These are phyloP conservation scores for Pyrochroa serraticornis DNA, from an alignment of 2,888 invertebrate genomes.

Conservation along the genomic window DNA sequence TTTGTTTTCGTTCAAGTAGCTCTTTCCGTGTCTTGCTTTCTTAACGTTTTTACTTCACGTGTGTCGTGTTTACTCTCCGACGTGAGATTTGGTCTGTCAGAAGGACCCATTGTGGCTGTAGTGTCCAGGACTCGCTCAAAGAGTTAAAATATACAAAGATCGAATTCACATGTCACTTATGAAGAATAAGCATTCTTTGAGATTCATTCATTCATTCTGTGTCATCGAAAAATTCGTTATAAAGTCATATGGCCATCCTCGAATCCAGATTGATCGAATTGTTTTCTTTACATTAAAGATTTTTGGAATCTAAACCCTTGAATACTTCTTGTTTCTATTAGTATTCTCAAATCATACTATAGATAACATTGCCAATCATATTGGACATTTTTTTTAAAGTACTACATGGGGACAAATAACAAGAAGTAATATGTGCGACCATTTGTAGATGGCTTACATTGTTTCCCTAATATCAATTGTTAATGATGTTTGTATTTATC, in stretches of 20 bases:
- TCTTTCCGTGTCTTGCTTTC: background rate
- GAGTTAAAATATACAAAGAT: conserved; percentile 17
- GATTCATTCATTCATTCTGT: conserved; percentile 17
- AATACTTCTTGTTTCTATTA: too few relatives aligned
- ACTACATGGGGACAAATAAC: too few relatives aligned
- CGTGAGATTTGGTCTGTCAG: conserved; percentile 4
- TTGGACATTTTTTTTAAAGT: too few relatives aligned
- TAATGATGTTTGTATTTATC: conserved; percentile 1
- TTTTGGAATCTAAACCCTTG: background rate
- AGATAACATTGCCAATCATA: too few relatives aligned
- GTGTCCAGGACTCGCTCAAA: conserved; percentile 4
- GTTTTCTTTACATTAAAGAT: conserved; percentile 22
- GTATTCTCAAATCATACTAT: too few relatives aligned
- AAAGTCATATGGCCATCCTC: conserved; percentile 9
- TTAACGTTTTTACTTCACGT: conserved; percentile 6
- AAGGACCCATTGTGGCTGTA: conserved; percentile 5
- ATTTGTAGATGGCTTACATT: too few relatives aligned
- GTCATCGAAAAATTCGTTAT: conserved; percentile 6
- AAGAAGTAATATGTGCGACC: too few relatives aligned
- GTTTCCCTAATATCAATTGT: too few relatives aligned
- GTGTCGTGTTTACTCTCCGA: conserved; percentile 10
- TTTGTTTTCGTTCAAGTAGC: too few relatives aligned
- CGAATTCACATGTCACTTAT: conserved; percentile 19
- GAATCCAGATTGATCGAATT: conserved; percentile 14
- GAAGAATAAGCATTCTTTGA: conserved; percentile 9